Conservation (phyloP, 1,140 invertebrate genomes). For the Frieseomelitta varia region DNA sequence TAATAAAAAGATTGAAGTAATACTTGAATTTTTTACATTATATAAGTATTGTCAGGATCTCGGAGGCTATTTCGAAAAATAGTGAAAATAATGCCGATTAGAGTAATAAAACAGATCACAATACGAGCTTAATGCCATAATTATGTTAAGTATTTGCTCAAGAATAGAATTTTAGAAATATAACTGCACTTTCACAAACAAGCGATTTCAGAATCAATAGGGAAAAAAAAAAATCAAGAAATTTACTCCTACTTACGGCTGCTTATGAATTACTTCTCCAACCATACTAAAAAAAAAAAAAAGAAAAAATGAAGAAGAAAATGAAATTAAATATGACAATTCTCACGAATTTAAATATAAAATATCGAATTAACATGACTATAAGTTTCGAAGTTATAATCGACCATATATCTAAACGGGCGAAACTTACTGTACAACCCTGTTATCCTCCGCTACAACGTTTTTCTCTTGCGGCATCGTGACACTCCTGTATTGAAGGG, state of each 20-base stretch:
- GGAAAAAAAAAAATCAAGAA: neutral
- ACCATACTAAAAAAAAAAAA: constrained; percentile 82
- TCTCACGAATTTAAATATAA: neutral
- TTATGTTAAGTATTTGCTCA: neutral
- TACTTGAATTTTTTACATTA: neutral
- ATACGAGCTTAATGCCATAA: neutral
- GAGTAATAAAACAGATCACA: neutral
- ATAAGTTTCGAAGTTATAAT: constrained; percentile 1
- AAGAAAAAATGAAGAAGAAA: constrained; percentile 60
- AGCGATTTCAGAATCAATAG: neutral
- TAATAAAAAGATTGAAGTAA: neutral
- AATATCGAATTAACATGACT: neutral
- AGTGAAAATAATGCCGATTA: neutral
- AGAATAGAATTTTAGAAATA: neutral
- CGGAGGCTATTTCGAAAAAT: neutral
- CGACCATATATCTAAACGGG: neutral
- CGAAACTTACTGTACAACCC: constrained; percentile 87
- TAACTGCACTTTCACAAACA: neutral
- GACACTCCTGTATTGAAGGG: constrained; percentile 87
- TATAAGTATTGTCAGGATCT: neutral
- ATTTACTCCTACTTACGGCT: constrained; percentile 85
- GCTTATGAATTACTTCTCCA: constrained; percentile 88
- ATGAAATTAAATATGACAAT: constrained; percentile 41
- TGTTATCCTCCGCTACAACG: constrained; percentile 85
- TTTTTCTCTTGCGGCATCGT: constrained; percentile 87